These are phyloP conservation scores for Micromussa lordhowensis DNA, from an alignment of 92 coral and sea anemone species.

Conservation along the genomic window DNA sequence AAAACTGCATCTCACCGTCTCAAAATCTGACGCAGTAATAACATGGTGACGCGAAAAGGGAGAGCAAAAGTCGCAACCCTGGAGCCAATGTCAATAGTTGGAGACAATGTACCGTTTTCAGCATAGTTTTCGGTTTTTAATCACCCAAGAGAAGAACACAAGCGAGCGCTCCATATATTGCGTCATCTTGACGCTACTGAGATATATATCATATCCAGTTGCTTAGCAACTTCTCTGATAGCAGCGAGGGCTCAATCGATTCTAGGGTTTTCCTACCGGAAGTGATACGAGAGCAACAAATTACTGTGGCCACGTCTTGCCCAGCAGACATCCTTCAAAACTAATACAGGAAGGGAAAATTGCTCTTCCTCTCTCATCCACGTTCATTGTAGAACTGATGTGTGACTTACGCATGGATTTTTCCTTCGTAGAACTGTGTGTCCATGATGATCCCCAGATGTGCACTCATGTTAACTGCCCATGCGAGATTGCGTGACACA, in stretches of 20 bases:
- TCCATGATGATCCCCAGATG: conserved; percentile 95
- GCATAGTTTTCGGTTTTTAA: background rate
- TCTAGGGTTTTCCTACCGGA: background rate
- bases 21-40: too few relatives aligned
- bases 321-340: background rate
- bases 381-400: background rate
- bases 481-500: conserved; percentile 93
- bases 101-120: background rate
- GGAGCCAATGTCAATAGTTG: background rate
- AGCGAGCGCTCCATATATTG: background rate
- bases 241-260: background rate
- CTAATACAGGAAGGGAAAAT: too few relatives aligned
- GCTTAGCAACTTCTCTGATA: background rate
- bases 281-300: background rate
- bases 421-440: conserved; percentile 98
- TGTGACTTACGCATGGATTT: conserved; percentile 94
- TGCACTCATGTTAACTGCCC: conserved; percentile 94
- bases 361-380: background rate
- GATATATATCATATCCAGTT: background rate
- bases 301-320: background rate
- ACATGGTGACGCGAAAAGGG: background rate
- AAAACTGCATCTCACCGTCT: too few relatives aligned
- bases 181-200: background rate
- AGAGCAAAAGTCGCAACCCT: too few relatives aligned
- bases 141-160: background rate